phyloP scores from a whole-genome alignment of 2,888 invertebrate genomes.

The Crioceris asparagi region DNA sequence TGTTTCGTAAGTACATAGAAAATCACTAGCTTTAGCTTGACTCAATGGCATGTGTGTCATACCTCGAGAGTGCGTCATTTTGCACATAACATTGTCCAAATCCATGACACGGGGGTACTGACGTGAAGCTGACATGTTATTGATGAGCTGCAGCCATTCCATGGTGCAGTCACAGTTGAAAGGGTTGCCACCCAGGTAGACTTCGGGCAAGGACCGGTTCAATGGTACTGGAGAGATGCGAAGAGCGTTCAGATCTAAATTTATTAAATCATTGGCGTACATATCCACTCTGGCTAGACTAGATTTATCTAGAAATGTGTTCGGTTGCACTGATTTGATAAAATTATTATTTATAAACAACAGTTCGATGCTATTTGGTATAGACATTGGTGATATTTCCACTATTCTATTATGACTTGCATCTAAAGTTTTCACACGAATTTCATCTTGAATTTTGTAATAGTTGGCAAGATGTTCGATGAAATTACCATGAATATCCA shows the following conservation, averaged over 20 bases:
- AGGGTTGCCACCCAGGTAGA: conserved; percentile 86
- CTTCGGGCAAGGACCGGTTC: conserved; percentile 70
- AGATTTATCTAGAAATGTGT: conserved; percentile 77
- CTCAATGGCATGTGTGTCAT: conserved; percentile 68
- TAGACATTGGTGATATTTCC: conserved; percentile 71
- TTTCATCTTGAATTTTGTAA: conserved; percentile 73
- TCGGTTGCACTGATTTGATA: conserved; percentile 68
- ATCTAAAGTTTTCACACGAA: conserved; percentile 73
- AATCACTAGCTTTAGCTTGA: conserved; percentile 69
- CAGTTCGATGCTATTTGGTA: conserved; percentile 80
- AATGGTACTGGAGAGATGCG: conserved; percentile 63
- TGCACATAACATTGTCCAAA: conserved; percentile 77
- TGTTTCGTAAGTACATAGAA: conserved; percentile 83
- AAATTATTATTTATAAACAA: conserved; percentile 84
- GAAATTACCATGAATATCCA: conserved; percentile 83
- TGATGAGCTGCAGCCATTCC: conserved; percentile 89
- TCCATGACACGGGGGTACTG: conserved; percentile 86
- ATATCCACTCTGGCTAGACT: conserved; percentile 80
- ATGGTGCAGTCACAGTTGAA: conserved; percentile 91
- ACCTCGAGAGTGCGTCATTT: conserved; percentile 74
- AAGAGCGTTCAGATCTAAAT: conserved; percentile 70
- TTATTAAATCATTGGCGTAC: conserved; percentile 78
- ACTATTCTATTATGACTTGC: conserved; percentile 82
- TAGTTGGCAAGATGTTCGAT: conserved; percentile 82
- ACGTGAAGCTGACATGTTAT: conserved; percentile 70